Percentiles rank a stretch among this genome's conserved stretches.
Conservation (phyloP, 2,797 vertebrate genomes). For the Podarcis siculus region DNA sequence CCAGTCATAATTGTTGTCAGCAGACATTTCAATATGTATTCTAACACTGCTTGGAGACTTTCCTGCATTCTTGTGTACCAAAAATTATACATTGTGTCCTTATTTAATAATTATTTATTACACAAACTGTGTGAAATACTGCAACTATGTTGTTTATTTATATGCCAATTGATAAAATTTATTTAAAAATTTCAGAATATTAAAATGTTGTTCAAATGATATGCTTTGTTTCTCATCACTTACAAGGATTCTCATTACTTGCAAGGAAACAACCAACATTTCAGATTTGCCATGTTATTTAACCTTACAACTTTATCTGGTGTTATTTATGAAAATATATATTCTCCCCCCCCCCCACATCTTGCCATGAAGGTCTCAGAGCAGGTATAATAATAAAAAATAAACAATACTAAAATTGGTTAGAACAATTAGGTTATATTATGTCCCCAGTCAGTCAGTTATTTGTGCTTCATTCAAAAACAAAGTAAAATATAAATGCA, state of each 20-base stretch:
- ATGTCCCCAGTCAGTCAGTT: not conserved
- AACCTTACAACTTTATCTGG: not conserved
- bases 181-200: constrained; percentile 76
- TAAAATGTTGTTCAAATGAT: constrained; percentile 70
- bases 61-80: constrained; percentile 69
- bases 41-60: constrained; percentile 69
- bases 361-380: too few relatives aligned
- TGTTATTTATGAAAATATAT: not conserved
- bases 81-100: constrained; percentile 71
- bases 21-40: constrained; percentile 67
- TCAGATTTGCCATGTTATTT: not conserved
- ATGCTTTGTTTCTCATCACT: constrained; percentile 38
- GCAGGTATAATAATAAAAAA: too few relatives aligned
- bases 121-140: constrained; percentile 62
- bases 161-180: constrained; percentile 47
- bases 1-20: constrained; percentile 64
- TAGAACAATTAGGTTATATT: not conserved
- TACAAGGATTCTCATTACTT: not conserved
- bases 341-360: too few relatives aligned
- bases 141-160: constrained; percentile 59
- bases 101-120: constrained; percentile 81
- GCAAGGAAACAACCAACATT: not conserved
- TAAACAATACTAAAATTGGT: too few relatives aligned
- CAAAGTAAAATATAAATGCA: not conserved
- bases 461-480: not conserved